A percentile compares a stretch with the other conserved stretches of the same genome.
Evolutionary conservation across 1,140 invertebrate species (phyloP).

Genomic region (Arion vulgaris): DNA sequence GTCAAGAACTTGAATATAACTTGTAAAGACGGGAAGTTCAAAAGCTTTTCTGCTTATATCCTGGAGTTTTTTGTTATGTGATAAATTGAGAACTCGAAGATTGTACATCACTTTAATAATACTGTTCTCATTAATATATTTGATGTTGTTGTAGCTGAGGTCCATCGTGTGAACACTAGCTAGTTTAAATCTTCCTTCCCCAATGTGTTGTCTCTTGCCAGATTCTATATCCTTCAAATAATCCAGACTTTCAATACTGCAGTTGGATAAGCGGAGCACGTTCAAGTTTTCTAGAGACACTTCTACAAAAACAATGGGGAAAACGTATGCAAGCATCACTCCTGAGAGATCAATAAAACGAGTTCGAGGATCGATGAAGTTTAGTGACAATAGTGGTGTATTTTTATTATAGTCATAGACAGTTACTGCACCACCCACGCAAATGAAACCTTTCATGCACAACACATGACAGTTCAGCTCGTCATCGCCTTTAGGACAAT

Average conservation of each 20-base stretch:
- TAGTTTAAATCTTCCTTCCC: not conserved
- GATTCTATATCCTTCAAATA: not conserved
- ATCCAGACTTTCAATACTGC: not conserved
- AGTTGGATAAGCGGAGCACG: not conserved
- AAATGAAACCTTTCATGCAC: slow-evolving; percentile 8
- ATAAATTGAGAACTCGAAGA: slow-evolving; percentile 19
- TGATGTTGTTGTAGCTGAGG: not conserved
- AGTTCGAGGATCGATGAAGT: slow-evolving; percentile 13
- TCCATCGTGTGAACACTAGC: not conserved
- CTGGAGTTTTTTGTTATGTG: slow-evolving; percentile 3
- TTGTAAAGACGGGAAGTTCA: not conserved
- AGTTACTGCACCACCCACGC: not conserved
- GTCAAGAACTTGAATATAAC: not conserved
- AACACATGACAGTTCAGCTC: slow-evolving; percentile 16
- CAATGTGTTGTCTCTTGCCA: too few relatives aligned
- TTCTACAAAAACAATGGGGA: not conserved
- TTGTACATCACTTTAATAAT: not conserved
- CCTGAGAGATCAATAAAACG: slow-evolving; percentile 10
- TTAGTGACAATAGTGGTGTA: not conserved
- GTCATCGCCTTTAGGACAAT: slow-evolving; percentile 20
- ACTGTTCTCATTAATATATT: not conserved
- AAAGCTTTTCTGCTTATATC: not conserved
- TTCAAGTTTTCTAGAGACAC: not conserved
- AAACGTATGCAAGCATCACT: not conserved
- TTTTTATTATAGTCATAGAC: not conserved